Percentiles rank a stretch among this genome's conserved stretches.
These are phyloP conservation scores for Lethrus apterus DNA, from an alignment of 1,140 invertebrate genomes.

Conservation along the genomic window DNA sequence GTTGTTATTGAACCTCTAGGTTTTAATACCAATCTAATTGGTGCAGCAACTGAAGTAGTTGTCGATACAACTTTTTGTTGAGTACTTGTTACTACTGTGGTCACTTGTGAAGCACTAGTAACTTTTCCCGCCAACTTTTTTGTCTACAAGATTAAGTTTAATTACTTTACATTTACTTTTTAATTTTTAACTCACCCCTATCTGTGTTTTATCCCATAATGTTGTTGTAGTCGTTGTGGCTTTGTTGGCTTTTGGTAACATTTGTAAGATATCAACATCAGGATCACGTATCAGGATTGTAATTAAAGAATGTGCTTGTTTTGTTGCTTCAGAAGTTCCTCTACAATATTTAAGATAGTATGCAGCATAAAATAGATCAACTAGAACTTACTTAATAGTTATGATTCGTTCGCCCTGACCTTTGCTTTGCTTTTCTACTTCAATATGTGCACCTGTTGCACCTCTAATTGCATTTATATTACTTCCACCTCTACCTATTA, in stretches of 20 bases:
- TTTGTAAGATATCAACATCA: constrained; percentile 81
- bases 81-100: constrained; percentile 25
- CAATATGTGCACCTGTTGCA: constrained; percentile 92
- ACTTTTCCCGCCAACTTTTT: constrained; percentile 37
- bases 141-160: constrained; percentile 21
- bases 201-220: constrained; percentile 52
- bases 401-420: constrained; percentile 89
- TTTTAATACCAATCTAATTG: constrained; percentile 31
- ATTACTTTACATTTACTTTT: background rate
- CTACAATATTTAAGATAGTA: constrained; percentile 42
- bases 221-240: constrained; percentile 43
- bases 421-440: constrained; percentile 95
- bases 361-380: constrained; percentile 4
- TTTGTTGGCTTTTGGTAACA: constrained; percentile 64
- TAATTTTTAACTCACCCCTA: constrained; percentile 28
- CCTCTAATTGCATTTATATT: constrained; percentile 96
- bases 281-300: constrained; percentile 84
- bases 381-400: constrained; percentile 74
- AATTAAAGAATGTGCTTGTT: constrained; percentile 82
- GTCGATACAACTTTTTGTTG: constrained; percentile 20
- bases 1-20: constrained; percentile 40
- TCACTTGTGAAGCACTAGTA: constrained; percentile 20
- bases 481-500: constrained; percentile 91
- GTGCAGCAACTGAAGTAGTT: constrained; percentile 14
- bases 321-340: constrained; percentile 83